Evolutionary conservation across 2,888 invertebrate species (phyloP).

Genomic region (Hirtodrosophila histrioides): DNA sequence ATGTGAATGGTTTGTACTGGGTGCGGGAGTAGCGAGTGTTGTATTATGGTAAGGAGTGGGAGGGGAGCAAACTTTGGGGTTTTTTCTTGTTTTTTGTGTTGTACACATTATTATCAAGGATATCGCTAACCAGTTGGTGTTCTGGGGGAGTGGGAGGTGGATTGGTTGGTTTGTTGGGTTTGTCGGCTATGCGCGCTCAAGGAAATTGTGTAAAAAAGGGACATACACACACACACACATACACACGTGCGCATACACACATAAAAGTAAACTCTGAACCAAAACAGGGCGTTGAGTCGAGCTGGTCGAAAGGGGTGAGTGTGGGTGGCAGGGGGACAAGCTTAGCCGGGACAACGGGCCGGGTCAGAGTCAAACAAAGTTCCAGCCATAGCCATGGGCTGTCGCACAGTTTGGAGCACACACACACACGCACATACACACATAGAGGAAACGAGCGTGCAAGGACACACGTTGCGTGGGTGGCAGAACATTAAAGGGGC

Average conservation of each 20-base stretch:
- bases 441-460: slow-evolving; percentile 67
- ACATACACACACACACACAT: slow-evolving; percentile 7
- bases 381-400: slow-evolving; percentile 55
- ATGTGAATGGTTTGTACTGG: not conserved
- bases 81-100: slow-evolving; percentile 45
- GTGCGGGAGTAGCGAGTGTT: not conserved
- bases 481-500: slow-evolving; percentile 23
- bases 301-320: not conserved
- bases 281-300: slow-evolving; percentile 47
- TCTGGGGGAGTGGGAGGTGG: not conserved
- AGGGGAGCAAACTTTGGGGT: slow-evolving; percentile 9
- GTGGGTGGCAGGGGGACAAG: not conserved
- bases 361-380: slow-evolving; percentile 42
- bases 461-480: slow-evolving; percentile 73
- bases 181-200: slow-evolving; percentile 58
- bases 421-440: slow-evolving; percentile 28
- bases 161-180: slow-evolving; percentile 20
- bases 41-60: not conserved
- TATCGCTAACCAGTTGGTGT: slow-evolving; percentile 53
- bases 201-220: slow-evolving; percentile 58
- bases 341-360: slow-evolving; percentile 26
- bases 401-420: slow-evolving; percentile 50
- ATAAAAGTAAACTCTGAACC: slow-evolving; percentile 53
- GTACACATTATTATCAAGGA: slow-evolving; percentile 64
- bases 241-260: slow-evolving; percentile 12